Evolutionary conservation across 2,888 invertebrate genomes (phyloP), one percentile per base, ranked within the genome.

Genomic region (Thera obeliscata): DNA sequence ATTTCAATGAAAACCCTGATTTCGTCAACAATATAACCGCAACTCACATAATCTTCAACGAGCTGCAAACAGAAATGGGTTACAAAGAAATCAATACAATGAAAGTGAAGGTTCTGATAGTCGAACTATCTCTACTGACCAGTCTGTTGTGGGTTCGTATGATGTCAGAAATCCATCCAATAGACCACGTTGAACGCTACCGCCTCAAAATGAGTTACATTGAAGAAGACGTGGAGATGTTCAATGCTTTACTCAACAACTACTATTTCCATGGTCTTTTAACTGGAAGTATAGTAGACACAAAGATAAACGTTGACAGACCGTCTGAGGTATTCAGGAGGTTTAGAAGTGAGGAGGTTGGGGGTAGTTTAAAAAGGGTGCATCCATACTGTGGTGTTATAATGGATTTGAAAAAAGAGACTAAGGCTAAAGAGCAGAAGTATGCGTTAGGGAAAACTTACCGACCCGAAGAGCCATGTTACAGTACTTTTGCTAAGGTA

Each of bases 141-240:
- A 95, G 95, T 73, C 84, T 94, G 33, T 74, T 95, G 0, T 94
- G 95, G 76, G 81, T 95, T 0, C 89, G 93, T 74, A 82, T 96
- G 3, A 94, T 95, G 80, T 93, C 95, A 0, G 94, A 95, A 82
- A 90, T 96, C 9, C 96, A 96, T 22, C 87, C 95, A 0, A 96
- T 98, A 4, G 99, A 99, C 92, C 98, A 98, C 0, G 95, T 97
- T 0, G 95, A 96, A 67, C 98, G 98, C 86, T 95, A 96, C 73
- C 93, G 95, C 0, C 85, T 98, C 0, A 97, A 97, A 87, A 94
- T 96, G 8, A 86, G 95, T 56, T 97, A 97, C 74, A 90, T 95
- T 11, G 86, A 94, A 36, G 95, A 97, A 76, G 97, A 98, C 83
- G 95, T 97, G 2, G 83, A 87, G 33, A 94, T 95, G 78, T 94